These are phyloP conservation scores for Glomeris marginata DNA, from an alignment of 2,888 invertebrate genomes.

Conservation along the genomic window DNA sequence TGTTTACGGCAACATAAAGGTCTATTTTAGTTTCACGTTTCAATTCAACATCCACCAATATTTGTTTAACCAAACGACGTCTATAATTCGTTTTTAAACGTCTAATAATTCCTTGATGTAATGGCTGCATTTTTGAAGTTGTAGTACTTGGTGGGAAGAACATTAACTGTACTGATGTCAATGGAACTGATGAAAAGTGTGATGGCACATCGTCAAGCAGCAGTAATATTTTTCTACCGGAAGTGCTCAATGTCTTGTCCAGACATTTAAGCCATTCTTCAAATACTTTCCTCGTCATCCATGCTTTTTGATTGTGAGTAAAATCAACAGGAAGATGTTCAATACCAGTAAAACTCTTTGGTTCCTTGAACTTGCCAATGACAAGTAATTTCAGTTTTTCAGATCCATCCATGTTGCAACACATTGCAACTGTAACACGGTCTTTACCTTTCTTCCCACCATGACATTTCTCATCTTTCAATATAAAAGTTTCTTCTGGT, in stretches of 20 bases:
- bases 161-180: not conserved
- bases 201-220: conserved; percentile 1
- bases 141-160: not conserved
- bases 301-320: conserved; percentile 14
- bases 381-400: conserved; percentile 18
- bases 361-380: conserved; percentile 16
- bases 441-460: conserved; percentile 17
- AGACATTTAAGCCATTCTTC: conserved; percentile 13
- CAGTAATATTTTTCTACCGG: conserved; percentile 2
- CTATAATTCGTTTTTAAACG: conserved; percentile 1
- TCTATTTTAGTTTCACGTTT: not conserved
- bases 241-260: not conserved
- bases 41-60: not conserved
- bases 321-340: conserved; percentile 11
- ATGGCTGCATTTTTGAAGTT: not conserved
- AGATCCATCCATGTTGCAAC: conserved; percentile 15
- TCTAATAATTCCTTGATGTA: conserved; percentile 3
- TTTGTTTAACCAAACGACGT: not conserved
- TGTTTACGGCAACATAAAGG: not conserved
- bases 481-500: conserved; percentile 15
- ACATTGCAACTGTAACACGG: conserved; percentile 16
- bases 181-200: too few relatives aligned
- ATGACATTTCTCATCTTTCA: conserved; percentile 11
- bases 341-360: conserved; percentile 15
- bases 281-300: conserved; percentile 17